Evolutionary conservation across 2,113 vertebrate genomes (phyloP).

Genomic region (Paraplagusia blochii): DNA sequence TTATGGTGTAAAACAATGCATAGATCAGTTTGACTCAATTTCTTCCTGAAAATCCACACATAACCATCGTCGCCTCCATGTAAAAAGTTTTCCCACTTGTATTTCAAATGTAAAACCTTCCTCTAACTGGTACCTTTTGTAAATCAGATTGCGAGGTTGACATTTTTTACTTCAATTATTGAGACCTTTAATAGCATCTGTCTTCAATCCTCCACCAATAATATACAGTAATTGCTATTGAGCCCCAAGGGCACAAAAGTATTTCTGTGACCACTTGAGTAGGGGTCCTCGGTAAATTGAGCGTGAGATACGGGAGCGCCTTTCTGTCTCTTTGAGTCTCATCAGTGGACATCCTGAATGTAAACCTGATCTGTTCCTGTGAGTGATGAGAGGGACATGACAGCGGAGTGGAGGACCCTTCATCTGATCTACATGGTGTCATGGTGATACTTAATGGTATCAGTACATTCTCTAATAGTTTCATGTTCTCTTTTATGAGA

Average conservation of each 20-base stretch:
- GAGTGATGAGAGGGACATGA: constrained; percentile 24
- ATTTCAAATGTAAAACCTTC: too few species aligned
- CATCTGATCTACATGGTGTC: constrained; percentile 1
- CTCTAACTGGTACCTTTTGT: too few species aligned
- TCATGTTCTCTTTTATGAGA: not conserved
- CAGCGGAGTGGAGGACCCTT: constrained; percentile 1
- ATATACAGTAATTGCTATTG: constrained; percentile 2
- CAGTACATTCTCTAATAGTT: not conserved
- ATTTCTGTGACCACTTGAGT: constrained; percentile 6
- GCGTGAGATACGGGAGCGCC: not conserved
- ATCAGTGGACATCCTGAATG: constrained; percentile 13
- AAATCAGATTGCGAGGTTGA: too few species aligned
- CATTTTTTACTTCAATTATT: too few species aligned
- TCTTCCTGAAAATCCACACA: too few species aligned
- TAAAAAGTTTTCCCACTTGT: too few species aligned
- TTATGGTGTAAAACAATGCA: too few species aligned
- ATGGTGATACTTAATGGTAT: not conserved
- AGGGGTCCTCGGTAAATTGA: constrained; percentile 15
- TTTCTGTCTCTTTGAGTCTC: constrained; percentile 29
- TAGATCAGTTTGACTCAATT: too few species aligned
- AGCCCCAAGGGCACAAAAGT: constrained; percentile 12
- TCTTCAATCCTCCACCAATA: not conserved
- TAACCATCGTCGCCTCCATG: too few species aligned
- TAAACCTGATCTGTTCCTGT: constrained; percentile 37
- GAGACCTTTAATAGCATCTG: too few species aligned